Evolutionary conservation across 1,140 invertebrate species (phyloP).

Genomic region (Asbolus verrucosus): DNA sequence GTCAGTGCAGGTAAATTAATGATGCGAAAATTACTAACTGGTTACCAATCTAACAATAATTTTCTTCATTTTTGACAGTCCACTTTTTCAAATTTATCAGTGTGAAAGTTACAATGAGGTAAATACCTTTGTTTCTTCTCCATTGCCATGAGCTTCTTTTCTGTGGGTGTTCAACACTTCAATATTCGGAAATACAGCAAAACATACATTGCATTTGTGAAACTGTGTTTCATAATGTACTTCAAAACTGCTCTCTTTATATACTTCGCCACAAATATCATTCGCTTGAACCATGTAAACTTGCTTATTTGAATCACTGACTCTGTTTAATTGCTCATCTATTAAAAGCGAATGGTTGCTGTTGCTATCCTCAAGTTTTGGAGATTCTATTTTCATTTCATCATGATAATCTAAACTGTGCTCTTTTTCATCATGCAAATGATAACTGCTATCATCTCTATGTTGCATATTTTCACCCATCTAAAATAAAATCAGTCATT

Average conservation of each 20-base stretch:
- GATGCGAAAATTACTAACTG: no score
- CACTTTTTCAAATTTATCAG: no score
- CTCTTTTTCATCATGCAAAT: conserved; percentile 39
- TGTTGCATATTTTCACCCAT: conserved; percentile 31
- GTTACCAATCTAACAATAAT: no score
- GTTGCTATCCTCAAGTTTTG: conserved; percentile 51
- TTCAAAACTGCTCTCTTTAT: conserved; percentile 64
- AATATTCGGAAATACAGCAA: conserved; percentile 65
- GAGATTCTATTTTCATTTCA: conserved; percentile 34
- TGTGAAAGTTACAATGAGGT: no score
- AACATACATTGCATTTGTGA: conserved; percentile 66
- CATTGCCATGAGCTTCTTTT: conserved; percentile 62
- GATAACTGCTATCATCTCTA: conserved; percentile 21
- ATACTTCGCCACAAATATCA: conserved; percentile 68
- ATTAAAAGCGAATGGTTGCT: conserved; percentile 45
- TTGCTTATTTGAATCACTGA: conserved; percentile 32
- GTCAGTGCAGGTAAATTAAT: no score
- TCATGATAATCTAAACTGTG: conserved; percentile 38
- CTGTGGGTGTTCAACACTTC: conserved; percentile 65
- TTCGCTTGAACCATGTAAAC: conserved; percentile 32
- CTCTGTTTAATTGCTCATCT: conserved; percentile 47
- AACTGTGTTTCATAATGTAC: conserved; percentile 69
- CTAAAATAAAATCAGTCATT: conserved; percentile 25
- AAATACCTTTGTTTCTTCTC: conserved; percentile 31
- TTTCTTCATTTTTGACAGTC: no score